Percentiles rank a stretch among this genome's conserved stretches.
Evolutionary conservation across 1,140 invertebrate species (phyloP).

Genomic region (Drosophila ercepeae): DNA sequence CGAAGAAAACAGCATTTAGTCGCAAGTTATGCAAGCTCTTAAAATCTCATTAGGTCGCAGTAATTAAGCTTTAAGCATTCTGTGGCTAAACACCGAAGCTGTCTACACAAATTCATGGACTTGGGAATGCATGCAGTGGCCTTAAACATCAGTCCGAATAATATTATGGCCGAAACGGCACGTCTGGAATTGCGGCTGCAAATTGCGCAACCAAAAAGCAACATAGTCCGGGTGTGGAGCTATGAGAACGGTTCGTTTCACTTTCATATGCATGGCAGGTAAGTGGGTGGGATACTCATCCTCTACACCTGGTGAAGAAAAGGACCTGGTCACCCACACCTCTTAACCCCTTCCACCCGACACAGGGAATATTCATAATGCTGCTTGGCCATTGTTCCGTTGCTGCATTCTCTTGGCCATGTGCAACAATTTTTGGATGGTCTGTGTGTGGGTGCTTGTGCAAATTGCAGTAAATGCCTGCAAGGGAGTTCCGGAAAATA

Average conservation of each 20-base stretch:
- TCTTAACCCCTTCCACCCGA: slow-evolving; percentile 4
- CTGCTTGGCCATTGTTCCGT: slow-evolving; percentile 59
- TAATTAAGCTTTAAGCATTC: slow-evolving; percentile 41
- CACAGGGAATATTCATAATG: slow-evolving; percentile 54
- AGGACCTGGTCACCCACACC: slow-evolving; percentile 22
- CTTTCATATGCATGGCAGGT: slow-evolving; percentile 44
- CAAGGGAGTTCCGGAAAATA: slow-evolving; percentile 11
- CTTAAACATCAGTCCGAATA: slow-evolving; percentile 16
- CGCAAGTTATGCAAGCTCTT: slow-evolving; percentile 5
- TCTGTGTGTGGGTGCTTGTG: slow-evolving; percentile 14
- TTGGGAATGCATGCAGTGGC: slow-evolving; percentile 2
- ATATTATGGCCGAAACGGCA: slow-evolving; percentile 31
- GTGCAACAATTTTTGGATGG: slow-evolving; percentile 43
- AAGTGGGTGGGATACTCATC: slow-evolving; percentile 45
- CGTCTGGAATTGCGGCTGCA: slow-evolving; percentile 41
- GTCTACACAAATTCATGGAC: slow-evolving; percentile 46
- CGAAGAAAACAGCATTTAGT: background rate
- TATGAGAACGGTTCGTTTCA: slow-evolving; percentile 32
- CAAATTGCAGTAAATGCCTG: slow-evolving; percentile 67
- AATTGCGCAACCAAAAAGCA: slow-evolving; percentile 37
- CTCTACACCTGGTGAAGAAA: slow-evolving; percentile 16
- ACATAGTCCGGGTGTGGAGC: background rate
- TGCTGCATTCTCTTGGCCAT: slow-evolving; percentile 54
- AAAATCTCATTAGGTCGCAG: slow-evolving; percentile 24
- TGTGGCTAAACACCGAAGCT: background rate